phyloP scores from a whole-genome alignment of 2,113 vertebrate species.

The Ciconia maguari region DNA sequence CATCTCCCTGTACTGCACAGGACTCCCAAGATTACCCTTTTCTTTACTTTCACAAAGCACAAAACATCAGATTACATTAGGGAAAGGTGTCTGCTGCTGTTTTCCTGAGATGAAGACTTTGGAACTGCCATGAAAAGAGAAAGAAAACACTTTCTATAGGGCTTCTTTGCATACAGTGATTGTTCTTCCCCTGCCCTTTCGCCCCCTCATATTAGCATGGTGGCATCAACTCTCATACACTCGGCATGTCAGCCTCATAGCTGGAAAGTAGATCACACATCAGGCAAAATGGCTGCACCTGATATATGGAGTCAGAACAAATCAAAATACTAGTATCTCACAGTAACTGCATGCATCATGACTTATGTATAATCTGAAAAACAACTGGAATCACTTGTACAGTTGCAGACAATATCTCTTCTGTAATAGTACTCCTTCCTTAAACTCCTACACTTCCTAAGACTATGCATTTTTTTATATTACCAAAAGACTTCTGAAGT shows the following conservation, averaged over 20 bases:
- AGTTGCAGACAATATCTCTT: background rate
- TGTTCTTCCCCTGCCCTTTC: background rate
- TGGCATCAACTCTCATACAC: background rate
- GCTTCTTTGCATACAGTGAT: background rate
- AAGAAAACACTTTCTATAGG: background rate
- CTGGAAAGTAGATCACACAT: background rate
- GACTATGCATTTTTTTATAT: background rate
- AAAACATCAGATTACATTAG: background rate
- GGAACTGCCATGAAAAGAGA: background rate
- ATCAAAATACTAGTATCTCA: background rate
- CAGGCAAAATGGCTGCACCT: background rate
- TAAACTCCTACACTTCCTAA: background rate
- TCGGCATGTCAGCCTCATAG: background rate
- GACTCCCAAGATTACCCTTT: background rate
- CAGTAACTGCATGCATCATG: background rate
- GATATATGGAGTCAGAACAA: background rate
- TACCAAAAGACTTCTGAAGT: constrained; percentile 21
- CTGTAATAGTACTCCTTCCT: background rate
- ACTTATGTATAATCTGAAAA: background rate
- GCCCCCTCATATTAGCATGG: background rate
- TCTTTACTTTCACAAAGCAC: background rate
- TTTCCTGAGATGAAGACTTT: background rate
- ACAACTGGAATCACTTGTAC: background rate
- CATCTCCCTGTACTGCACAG: background rate
- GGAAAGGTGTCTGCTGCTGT: background rate